Evolutionary conservation across 2,888 invertebrate species (phyloP).

Genomic region (Tipula vernalis): DNA sequence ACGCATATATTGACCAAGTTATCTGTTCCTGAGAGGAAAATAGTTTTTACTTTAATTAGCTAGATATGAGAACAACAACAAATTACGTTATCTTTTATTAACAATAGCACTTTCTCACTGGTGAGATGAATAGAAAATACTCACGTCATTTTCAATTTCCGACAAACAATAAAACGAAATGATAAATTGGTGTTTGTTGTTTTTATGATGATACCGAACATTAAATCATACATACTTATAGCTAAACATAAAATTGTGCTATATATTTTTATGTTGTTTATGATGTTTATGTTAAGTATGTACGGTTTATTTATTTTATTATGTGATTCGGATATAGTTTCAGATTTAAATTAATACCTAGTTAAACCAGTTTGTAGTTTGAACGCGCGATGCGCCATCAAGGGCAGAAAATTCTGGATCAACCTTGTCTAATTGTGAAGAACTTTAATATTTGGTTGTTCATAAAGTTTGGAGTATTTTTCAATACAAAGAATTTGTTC

Average conservation of each 20-base stretch:
- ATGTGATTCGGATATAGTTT: not conserved
- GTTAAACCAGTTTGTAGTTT: too few species aligned
- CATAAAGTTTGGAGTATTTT: too few species aligned
- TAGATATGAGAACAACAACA: not conserved
- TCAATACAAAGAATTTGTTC: too few species aligned
- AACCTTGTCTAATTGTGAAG: too few species aligned
- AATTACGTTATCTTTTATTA: not conserved
- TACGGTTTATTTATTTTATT: not conserved
- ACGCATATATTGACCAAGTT: not conserved
- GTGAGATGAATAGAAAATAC: not conserved
- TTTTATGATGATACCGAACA: not conserved
- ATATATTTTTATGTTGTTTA: not conserved
- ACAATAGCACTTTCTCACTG: not conserved
- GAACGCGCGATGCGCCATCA: too few species aligned
- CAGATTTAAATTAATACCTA: not conserved
- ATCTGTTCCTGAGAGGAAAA: not conserved
- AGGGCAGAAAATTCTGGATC: too few species aligned
- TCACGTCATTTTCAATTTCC: not conserved
- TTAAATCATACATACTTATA: not conserved
- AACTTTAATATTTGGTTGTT: too few species aligned
- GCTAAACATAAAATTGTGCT: not conserved
- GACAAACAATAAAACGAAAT: not conserved
- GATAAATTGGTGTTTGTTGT: not conserved
- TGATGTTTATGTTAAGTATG: not conserved
- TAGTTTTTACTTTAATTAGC: not conserved